Evolutionary conservation across 2,888 invertebrate genomes (phyloP).

Genomic region (Drosophila setosimentum): DNA sequence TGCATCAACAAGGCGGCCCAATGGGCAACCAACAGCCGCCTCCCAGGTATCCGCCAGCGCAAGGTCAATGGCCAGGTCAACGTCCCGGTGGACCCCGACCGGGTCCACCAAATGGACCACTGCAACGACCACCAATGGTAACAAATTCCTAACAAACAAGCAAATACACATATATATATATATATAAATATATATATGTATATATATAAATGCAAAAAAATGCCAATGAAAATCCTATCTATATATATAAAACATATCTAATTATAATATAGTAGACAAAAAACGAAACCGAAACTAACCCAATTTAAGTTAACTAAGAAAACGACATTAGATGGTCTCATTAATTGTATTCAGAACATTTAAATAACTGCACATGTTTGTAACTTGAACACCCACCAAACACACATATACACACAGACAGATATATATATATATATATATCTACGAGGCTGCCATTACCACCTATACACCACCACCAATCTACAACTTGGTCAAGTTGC

Average conservation of each 20-base stretch:
- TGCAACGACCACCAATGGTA: slow-evolving; percentile 88
- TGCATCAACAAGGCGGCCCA: slow-evolving; percentile 87
- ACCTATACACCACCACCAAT: neutral
- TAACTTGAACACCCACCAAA: slow-evolving; percentile 39
- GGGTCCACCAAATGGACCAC: slow-evolving; percentile 86
- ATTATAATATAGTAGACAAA: slow-evolving; percentile 37
- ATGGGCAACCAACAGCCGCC: slow-evolving; percentile 86
- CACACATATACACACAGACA: slow-evolving; percentile 15
- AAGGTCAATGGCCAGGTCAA: slow-evolving; percentile 85
- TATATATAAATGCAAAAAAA: slow-evolving; percentile 23
- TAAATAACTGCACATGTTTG: slow-evolving; percentile 61
- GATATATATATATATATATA: slow-evolving; percentile 12
- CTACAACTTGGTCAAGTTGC: slow-evolving; percentile 20
- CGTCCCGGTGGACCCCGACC: slow-evolving; percentile 86
- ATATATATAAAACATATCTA: slow-evolving; percentile 26
- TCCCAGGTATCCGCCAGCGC: slow-evolving; percentile 85
- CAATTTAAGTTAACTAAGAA: slow-evolving; percentile 70
- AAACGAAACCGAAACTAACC: slow-evolving; percentile 61
- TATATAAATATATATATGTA: slow-evolving; percentile 15
- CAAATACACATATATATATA: slow-evolving; percentile 16
- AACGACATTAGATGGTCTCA: slow-evolving; percentile 42
- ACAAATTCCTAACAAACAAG: slow-evolving; percentile 63
- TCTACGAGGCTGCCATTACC: slow-evolving; percentile 18
- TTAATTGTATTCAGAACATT: slow-evolving; percentile 80
- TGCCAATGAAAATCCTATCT: slow-evolving; percentile 36